Conservation (phyloP, 2,797 vertebrate genomes). For the Trachurus trachurus region DNA sequence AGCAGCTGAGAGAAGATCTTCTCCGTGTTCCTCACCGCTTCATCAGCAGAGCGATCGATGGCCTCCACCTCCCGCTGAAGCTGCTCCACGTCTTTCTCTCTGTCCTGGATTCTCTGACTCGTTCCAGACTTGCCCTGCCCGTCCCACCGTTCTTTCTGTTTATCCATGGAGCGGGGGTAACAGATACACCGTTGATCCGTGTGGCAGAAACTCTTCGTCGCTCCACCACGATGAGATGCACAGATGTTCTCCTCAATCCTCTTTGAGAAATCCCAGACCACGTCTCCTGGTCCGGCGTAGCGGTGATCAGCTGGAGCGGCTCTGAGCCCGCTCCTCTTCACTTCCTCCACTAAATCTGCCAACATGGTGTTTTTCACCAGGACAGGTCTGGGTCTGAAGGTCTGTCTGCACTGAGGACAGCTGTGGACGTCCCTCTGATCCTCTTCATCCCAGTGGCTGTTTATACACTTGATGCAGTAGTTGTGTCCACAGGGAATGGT, state of each 20-base stretch:
- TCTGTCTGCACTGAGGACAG: constrained; percentile 44
- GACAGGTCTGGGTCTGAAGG: neutral
- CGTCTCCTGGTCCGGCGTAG: constrained; percentile 16
- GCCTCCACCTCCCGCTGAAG: constrained; percentile 18
- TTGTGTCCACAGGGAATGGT: constrained; percentile 6
- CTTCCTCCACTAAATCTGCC: constrained; percentile 38
- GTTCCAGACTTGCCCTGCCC: constrained; percentile 6
- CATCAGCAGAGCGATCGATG: constrained; percentile 19
- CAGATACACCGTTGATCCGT: constrained; percentile 18
- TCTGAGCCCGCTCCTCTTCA: constrained; percentile 17
- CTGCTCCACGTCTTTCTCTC: neutral
- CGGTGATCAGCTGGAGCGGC: constrained; percentile 24
- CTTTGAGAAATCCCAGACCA: constrained; percentile 25
- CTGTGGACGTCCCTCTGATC: neutral
- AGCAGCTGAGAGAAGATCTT: constrained; percentile 25
- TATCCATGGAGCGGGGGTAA: constrained; percentile 5
- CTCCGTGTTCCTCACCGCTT: constrained; percentile 3
- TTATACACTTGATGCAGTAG: too few relatives aligned
- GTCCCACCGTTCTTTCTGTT: constrained; percentile 21
- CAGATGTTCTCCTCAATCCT: constrained; percentile 35
- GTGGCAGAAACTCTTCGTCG: constrained; percentile 42
- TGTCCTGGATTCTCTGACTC: constrained; percentile 24
- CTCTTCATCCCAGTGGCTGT: too few relatives aligned
- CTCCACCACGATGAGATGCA: neutral
- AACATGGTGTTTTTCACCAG: constrained; percentile 42